Conservation (phyloP, 2,888 invertebrate species). For the Onchidella celtica region DNA sequence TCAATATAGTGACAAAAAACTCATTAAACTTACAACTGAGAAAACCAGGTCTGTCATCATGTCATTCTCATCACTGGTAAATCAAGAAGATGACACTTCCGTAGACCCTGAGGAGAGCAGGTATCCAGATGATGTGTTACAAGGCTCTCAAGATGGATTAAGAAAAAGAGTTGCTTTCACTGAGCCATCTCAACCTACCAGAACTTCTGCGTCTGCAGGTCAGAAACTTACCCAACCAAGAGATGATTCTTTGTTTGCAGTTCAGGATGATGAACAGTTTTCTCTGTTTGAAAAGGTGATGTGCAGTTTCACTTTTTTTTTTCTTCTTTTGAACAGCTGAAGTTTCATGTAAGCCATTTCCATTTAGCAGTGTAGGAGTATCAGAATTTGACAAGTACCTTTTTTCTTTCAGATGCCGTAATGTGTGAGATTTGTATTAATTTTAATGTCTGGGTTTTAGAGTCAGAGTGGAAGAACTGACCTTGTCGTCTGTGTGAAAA, state of each 20-base stretch:
- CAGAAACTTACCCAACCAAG: slow-evolving; percentile 16
- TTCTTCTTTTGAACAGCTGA: not conserved
- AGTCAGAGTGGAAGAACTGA: too few relatives aligned
- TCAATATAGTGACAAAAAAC: too few relatives aligned
- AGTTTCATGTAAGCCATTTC: too few relatives aligned
- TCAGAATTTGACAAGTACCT: not conserved
- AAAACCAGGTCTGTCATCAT: not conserved
- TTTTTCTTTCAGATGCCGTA: not conserved
- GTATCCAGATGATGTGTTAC: not conserved
- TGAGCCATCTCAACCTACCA: not conserved
- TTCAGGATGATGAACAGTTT: slow-evolving; percentile 49
- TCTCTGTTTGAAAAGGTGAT: slow-evolving; percentile 47
- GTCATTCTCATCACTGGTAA: slow-evolving; percentile 7
- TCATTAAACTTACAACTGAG: too few relatives aligned
- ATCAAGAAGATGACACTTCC: slow-evolving; percentile 28
- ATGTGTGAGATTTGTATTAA: not conserved
- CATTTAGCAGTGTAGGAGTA: too few relatives aligned
- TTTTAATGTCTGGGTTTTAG: not conserved
- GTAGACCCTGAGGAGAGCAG: slow-evolving; percentile 3
- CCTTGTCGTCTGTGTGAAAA: too few relatives aligned
- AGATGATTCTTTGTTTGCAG: slow-evolving; percentile 47
- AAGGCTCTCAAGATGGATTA: slow-evolving; percentile 8
- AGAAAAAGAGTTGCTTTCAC: slow-evolving; percentile 9
- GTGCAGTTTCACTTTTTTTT: not conserved
- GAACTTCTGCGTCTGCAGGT: not conserved